Base-by-base conservation (phyloP, 2,797 vertebrate species). In the Enoplosus armatus region DNA sequence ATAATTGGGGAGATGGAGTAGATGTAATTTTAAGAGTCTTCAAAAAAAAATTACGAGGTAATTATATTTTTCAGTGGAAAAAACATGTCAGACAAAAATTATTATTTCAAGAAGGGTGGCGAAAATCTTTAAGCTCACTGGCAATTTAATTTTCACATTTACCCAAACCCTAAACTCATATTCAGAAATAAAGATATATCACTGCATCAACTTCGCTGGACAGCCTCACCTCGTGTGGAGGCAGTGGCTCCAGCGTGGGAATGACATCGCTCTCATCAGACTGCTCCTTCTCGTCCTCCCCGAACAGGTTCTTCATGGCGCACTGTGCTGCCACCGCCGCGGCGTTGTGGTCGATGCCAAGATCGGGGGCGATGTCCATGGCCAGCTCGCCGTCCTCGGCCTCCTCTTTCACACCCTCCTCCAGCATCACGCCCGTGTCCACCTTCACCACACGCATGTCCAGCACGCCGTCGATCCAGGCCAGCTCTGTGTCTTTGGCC, bases 371-470 rank as follows among this genome's bases (percentile, higher is more conserved):
- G 5, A 93, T 27, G 0, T 99, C 98, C 94, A 97, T 96, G 66
- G 96, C 92, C 92, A 96, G 93, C 60, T 99, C 98, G 0, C 90
- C 65, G 1, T 99, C 98, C 78, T 99, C 97, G 0, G 51, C 86
- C 3, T 98, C 97, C 5, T 99, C 98, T 77, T 95, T 96, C 53
- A 94, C 95, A 4, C 97, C 97, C 78, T 98, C 97, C 93, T 99
- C 98, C 69, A 96, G 92, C 92, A 99, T 96, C 77, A 99, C 98
- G 3, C 98, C 98, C 0, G 96, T 99, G 93, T 99, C 98, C 85
- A 99, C 98, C 92, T 98, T 99, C 2, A 97, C 97, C 73, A 99
- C 98, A 2, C 98, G 95, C 98, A 99, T 99, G 92, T 99, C 98
- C 89, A 99, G 91, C 86, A 99, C 97, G 2, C 98, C 98, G 5